Percentiles rank a stretch among this genome's conserved stretches.
Evolutionary conservation across 2,888 invertebrate species (phyloP).

Genomic region (Coelogynopora nodosa): DNA sequence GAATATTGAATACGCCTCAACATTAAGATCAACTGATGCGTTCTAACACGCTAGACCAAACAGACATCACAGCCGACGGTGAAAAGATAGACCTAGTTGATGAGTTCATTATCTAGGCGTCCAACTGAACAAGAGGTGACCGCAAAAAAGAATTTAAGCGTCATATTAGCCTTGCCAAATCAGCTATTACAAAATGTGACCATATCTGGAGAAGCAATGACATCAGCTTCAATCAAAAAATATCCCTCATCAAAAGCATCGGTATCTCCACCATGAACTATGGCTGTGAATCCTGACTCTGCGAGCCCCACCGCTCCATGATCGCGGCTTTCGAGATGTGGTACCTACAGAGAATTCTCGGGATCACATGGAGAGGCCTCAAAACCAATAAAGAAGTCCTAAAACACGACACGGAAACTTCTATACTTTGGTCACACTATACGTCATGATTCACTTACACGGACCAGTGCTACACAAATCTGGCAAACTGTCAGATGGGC

Average conservation of each 20-base stretch:
- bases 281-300: background rate
- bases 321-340: background rate
- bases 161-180: background rate
- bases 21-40: background rate
- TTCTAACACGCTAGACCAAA: background rate
- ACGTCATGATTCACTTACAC: background rate
- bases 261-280: background rate
- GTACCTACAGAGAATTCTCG: background rate
- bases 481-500: background rate
- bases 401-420: background rate
- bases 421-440: background rate
- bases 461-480: background rate
- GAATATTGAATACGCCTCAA: background rate
- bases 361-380: background rate
- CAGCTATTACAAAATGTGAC: background rate
- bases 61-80: background rate
- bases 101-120: background rate
- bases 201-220: background rate
- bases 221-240: background rate
- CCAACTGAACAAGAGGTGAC: background rate
- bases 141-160: background rate
- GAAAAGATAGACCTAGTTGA: background rate
- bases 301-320: background rate
- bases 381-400: background rate
- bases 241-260: background rate